Percentiles rank a stretch among this genome's conserved stretches.
Conservation (phyloP, 1,140 invertebrate species). For the Plectrocnemia conspersa region DNA sequence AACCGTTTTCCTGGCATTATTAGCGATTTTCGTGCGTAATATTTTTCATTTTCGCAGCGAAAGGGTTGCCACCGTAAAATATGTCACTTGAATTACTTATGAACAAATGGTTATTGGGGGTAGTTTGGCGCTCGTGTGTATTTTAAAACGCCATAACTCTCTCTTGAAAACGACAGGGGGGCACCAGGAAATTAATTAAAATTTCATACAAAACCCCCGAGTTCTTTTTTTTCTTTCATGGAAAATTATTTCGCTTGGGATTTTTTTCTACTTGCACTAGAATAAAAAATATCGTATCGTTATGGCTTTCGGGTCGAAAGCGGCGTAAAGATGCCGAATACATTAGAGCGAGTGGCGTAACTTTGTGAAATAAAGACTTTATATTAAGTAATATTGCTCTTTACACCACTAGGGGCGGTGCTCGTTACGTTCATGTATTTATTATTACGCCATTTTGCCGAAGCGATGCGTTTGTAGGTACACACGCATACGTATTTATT, state of each 20-base stretch:
- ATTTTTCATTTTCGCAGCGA: conserved; percentile 24
- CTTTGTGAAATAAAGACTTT: conserved; percentile 22
- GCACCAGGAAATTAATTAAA: no score
- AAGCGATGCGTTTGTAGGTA: no score
- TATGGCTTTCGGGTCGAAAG: not conserved
- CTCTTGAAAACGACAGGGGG: no score
- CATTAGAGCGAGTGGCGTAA: conserved; percentile 20
- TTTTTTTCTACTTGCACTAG: not conserved
- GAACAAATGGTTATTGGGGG: conserved; percentile 24
- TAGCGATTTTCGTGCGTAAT: conserved; percentile 22
- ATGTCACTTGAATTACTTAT: conserved; percentile 24
- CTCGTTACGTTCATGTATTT: conserved; percentile 15
- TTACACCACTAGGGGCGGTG: conserved; percentile 16
- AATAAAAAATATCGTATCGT: not conserved
- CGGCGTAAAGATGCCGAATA: conserved; percentile 13
- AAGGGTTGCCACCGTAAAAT: conserved; percentile 24
- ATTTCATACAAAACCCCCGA: no score
- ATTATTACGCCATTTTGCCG: conserved; percentile 20
- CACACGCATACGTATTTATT: no score
- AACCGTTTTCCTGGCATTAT: conserved; percentile 8
- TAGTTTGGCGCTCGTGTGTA: not conserved
- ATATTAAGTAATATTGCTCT: conserved; percentile 22
- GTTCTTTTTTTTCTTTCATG: not conserved
- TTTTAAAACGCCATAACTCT: not conserved
- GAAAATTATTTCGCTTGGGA: not conserved